Percentiles rank a stretch among this genome's conserved stretches.
Evolutionary conservation across 2,113 vertebrate genomes (phyloP).

Genomic region (Hydrolagus affinis): DNA sequence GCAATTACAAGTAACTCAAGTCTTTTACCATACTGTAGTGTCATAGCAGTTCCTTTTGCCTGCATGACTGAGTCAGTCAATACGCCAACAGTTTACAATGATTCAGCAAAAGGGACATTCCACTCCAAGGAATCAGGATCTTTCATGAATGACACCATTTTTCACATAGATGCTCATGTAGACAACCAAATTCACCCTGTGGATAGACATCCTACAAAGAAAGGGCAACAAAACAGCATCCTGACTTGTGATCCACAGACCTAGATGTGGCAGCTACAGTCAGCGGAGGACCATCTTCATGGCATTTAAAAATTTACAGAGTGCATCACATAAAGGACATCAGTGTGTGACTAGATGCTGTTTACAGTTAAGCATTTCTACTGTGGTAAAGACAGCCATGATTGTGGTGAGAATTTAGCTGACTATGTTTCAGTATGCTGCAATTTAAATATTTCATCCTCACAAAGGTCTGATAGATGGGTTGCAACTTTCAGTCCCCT

Average conservation of each 20-base stretch:
- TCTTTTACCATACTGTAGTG: conserved; percentile 24
- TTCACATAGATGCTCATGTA: conserved; percentile 22
- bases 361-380: conserved; percentile 13
- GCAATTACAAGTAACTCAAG: conserved; percentile 53
- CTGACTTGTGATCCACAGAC: conserved; percentile 17
- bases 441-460: conserved; percentile 18
- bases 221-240: conserved; percentile 24
- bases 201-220: background rate
- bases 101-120: conserved; percentile 44
- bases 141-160: conserved; percentile 12
- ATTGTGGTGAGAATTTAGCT: conserved; percentile 14
- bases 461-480: conserved; percentile 48
- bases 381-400: conserved; percentile 14
- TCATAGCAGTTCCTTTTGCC: conserved; percentile 24
- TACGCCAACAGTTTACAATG: conserved; percentile 16
- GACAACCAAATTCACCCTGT: background rate
- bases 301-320: conserved; percentile 11
- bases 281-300: conserved; percentile 21
- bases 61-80: conserved; percentile 30
- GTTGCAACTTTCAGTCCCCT: conserved; percentile 41
- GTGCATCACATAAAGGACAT: conserved; percentile 2
- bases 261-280: background rate
- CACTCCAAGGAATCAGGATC: conserved; percentile 9
- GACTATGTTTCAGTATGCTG: background rate
- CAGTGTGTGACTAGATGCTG: conserved; percentile 14